These are phyloP conservation scores for Phymorhynchus buccinoides DNA, from an alignment of 1,140 invertebrate genomes.

Conservation along the genomic window DNA sequence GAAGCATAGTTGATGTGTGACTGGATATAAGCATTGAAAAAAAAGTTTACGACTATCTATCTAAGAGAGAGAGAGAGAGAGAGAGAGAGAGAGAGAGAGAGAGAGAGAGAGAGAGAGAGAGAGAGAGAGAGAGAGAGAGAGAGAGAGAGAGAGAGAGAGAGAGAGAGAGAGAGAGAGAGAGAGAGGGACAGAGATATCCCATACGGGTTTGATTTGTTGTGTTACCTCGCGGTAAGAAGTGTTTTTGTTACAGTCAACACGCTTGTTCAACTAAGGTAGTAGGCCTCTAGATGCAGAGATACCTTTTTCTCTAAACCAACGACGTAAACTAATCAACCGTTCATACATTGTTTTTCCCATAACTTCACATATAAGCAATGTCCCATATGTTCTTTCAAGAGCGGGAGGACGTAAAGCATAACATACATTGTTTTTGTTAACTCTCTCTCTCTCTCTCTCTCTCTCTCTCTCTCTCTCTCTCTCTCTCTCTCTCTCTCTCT, in stretches of 20 bases:
- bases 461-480: not conserved
- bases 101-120: not conserved
- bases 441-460: not conserved
- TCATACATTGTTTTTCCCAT: not conserved
- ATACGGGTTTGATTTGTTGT: not conserved
- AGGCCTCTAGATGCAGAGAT: not conserved
- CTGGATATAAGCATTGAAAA: not conserved
- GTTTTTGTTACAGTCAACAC: not conserved
- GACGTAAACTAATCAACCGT: no score
- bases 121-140: not conserved
- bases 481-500: not conserved
- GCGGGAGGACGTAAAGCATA: not conserved
- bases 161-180: slow-evolving; percentile 17
- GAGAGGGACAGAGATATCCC: not conserved
- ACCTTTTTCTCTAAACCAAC: no score
- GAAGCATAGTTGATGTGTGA: not conserved
- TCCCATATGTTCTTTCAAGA: not conserved
- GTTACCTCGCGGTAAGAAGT: not conserved
- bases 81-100: not conserved
- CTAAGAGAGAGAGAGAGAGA: not conserved
- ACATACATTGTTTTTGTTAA: no score
- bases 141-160: not conserved
- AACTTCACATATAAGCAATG: not conserved
- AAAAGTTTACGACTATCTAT: not conserved
- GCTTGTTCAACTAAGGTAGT: not conserved